Percentiles rank a stretch among this genome's conserved stretches.
phyloP scores from a whole-genome alignment of 1,140 invertebrate species.

The Neocloeon triangulifer region DNA sequence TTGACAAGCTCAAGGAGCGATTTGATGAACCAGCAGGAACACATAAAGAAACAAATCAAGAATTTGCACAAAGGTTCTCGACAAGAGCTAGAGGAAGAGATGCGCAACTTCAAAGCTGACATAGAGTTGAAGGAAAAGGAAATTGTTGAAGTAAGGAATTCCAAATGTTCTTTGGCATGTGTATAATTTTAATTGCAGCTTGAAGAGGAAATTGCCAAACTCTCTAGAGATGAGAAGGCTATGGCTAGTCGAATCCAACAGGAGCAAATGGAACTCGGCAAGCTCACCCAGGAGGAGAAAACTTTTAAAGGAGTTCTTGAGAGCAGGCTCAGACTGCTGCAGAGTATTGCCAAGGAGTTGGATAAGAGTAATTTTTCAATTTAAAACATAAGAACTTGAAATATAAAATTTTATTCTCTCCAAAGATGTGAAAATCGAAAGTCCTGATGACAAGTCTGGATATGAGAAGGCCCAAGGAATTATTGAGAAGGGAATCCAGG shows the following conservation, averaged over 20 bases:
- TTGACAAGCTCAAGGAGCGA: constrained; percentile 19
- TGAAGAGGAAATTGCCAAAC: constrained; percentile 9
- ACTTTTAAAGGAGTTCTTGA: constrained; percentile 13
- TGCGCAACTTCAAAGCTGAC: constrained; percentile 19
- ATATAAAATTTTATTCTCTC: no score
- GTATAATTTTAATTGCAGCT: constrained; percentile 8
- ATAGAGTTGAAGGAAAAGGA: constrained; percentile 15
- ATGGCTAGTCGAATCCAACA: constrained; percentile 11
- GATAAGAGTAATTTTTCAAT: constrained; percentile 5
- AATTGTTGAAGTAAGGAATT: constrained; percentile 7
- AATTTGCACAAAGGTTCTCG: constrained; percentile 32
- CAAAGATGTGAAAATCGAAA: no score
- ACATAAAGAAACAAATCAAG: constrained; percentile 27
- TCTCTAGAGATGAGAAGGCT: constrained; percentile 11
- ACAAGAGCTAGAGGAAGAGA: constrained; percentile 32
- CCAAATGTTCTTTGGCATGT: constrained; percentile 3
- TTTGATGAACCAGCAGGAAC: constrained; percentile 10
- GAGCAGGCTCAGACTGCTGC: constrained; percentile 13
- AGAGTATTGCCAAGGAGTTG: constrained; percentile 10
- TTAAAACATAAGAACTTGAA: no score
- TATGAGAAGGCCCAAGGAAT: no score
- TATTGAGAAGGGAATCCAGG: no score
- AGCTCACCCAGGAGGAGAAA: constrained; percentile 16
- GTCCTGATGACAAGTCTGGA: no score
- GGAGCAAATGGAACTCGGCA: constrained; percentile 14